These are phyloP conservation scores for Bettongia penicillata DNA, from an alignment of 2,113 vertebrate genomes.

Conservation along the genomic window DNA sequence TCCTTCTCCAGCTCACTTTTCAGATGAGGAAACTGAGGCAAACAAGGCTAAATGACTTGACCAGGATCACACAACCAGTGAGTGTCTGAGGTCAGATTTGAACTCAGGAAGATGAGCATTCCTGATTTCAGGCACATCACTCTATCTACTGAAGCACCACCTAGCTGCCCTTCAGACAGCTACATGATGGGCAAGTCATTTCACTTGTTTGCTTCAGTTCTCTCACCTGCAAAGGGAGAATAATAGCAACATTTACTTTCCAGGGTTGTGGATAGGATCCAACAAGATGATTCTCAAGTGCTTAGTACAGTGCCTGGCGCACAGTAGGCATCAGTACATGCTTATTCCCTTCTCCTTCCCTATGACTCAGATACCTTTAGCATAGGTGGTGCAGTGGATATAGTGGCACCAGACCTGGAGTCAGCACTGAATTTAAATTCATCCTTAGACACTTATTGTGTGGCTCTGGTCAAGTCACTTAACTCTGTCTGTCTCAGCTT, in stretches of 20 bases:
- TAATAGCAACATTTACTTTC: background rate
- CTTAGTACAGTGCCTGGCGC: background rate
- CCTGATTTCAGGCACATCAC: too few relatives aligned
- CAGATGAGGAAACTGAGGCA: background rate
- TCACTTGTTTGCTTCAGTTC: background rate
- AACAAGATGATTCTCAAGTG: background rate
- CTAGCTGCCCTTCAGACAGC: background rate
- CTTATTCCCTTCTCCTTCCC: background rate
- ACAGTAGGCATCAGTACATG: background rate
- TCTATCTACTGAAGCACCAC: background rate
- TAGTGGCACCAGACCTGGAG: too few relatives aligned
- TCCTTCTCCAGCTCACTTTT: background rate
- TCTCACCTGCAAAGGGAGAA: background rate
- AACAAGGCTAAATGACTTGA: background rate
- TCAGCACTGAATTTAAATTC: background rate
- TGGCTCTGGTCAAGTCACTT: background rate
- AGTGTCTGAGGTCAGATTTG: background rate
- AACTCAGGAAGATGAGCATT: background rate
- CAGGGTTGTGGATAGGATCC: background rate
- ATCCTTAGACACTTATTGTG: background rate
- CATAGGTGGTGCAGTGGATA: too few relatives aligned
- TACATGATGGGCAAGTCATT: background rate
- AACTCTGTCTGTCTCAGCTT: background rate
- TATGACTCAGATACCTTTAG: background rate
- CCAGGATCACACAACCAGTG: background rate